Evolutionary conservation across 2,888 invertebrate species (phyloP), one percentile per base, ranked within the genome.

Genomic region (Leptinotarsa peninsularis): DNA sequence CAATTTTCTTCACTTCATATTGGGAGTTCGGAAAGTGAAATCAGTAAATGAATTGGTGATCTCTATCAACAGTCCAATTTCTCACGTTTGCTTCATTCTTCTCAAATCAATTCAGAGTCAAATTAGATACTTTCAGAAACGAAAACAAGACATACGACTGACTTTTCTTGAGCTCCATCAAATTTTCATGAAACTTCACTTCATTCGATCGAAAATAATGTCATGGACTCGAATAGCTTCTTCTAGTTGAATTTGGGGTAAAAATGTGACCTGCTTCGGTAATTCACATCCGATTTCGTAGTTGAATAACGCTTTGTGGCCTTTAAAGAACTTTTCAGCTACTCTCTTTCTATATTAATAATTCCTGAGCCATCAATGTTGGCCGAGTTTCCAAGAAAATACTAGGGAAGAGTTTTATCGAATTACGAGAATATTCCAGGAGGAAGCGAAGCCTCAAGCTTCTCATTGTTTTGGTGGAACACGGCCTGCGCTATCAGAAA

Each of bases 261-360:
- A 74, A 76, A 80, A 77, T 76, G 75, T 76, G 74, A 76, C 76
- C 75, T 74, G 73, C 49, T 74, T 76, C 49, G 71, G 69, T 74
- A 72, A 76, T 80, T 78, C 74, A 74, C 74, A 81, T 82, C 78
- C 77, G 76, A 81, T 79, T 80, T 76, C 71, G 58, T 72, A 75
- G 43, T 66, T 76, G 79, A 79, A 79, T 79, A 79, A 74, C 71
- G 77, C 75, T 74, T 52, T 74, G 75, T 70, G 74, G 76, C 79
- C 77, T 81, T 77, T 80, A 77, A 75, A 83, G 82, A 85, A 86
- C 81, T 86, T 85, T 85, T 84, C 83, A 85, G 84, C 83, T 82
- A 84, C 86, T 85, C 84, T 86, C 85, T 83, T 84, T 83, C 81
- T 76, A 78, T 81, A 87, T 87, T 85, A 87, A 86, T 87, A 83